Evolutionary conservation across 37 sponge, comb jelly and placozoan genomes (phyloP), one percentile per base, ranked within the genome.

Genomic region (Beroe forskalii): DNA sequence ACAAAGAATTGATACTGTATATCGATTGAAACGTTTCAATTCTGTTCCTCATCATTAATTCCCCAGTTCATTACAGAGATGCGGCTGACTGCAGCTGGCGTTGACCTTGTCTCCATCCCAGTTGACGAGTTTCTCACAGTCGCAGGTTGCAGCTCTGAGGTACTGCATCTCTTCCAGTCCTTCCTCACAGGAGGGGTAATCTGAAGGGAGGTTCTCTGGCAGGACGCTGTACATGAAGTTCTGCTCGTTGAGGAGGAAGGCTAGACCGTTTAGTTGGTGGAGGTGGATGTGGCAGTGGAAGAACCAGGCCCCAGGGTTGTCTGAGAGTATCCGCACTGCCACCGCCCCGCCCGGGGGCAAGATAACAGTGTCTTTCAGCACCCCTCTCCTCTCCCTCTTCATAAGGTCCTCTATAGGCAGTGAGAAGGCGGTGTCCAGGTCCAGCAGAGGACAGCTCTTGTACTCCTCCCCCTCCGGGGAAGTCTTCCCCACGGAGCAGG

Each of bases 261-360:
- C 91, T 67, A 90, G 72, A 22, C 92, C 92, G 0, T 30, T 43
- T 14, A 64, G 36, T 61, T 42, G 60, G 67, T 96, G 94, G 12
- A 90, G 32, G 44, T 94, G 94, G 62, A 94, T 93, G 89, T 95
- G 94, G 64, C 94, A 96, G 91, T 96, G 97, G 22, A 95, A 62
- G 27, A 96, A 94, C 97, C 97, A 96, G 72, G 90, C 91, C 32
- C 95, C 97, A 32, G 97, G 97, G 91, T 95, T 96, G 90, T 94
- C 91, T 4, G 95, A 90, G 22, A 60, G 67, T 30, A 95, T 91
- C 60, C 92, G 91, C 24, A 95, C 72, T 22, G 94, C 95, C 2
- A 91, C 93, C 62, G 94, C 95, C 0, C 97, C 97, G 41, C 95
- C 97, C 40, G 93, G 92, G 40, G 97, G 97, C 0, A 96, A 89